Percentiles rank a stretch among this genome's conserved stretches.
These are phyloP conservation scores for Prolemur simus DNA, from an alignment of 2,113 vertebrate species.

Conservation along the genomic window DNA sequence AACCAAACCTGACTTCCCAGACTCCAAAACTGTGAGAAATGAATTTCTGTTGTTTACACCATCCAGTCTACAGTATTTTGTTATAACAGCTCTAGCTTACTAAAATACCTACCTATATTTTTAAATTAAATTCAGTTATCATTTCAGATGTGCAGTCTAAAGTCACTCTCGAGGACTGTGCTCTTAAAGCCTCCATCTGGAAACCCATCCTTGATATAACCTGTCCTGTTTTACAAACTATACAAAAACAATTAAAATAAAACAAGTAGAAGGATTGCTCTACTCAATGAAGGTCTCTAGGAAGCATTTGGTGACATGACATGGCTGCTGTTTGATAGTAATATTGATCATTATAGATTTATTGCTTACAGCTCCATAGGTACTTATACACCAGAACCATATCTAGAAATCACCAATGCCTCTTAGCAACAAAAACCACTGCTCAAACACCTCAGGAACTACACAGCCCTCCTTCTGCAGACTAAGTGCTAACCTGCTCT, in stretches of 20 bases:
- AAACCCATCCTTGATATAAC: neutral
- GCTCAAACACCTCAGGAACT: neutral
- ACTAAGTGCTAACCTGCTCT: neutral
- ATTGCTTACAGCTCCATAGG: neutral
- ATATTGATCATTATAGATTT: constrained; percentile 15
- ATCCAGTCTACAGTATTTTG: neutral
- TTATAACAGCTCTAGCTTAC: neutral
- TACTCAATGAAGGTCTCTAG: neutral
- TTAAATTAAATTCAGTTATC: constrained; percentile 1
- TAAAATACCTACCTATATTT: neutral
- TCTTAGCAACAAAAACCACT: constrained; percentile 11
- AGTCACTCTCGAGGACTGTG: neutral
- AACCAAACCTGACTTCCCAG: neutral
- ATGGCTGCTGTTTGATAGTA: neutral
- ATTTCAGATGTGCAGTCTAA: constrained; percentile 37
- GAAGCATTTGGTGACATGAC: neutral
- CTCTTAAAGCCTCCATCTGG: neutral
- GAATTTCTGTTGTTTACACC: neutral
- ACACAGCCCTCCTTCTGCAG: neutral
- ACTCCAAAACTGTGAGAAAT: neutral
- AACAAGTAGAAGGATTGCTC: constrained; percentile 3
- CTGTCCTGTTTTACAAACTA: neutral
- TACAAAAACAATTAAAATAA: neutral
- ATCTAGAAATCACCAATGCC: neutral
- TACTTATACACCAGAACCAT: constrained; percentile 1